phyloP scores from a whole-genome alignment of 2,888 invertebrate genomes.

The Alviniconcha strummeri region DNA sequence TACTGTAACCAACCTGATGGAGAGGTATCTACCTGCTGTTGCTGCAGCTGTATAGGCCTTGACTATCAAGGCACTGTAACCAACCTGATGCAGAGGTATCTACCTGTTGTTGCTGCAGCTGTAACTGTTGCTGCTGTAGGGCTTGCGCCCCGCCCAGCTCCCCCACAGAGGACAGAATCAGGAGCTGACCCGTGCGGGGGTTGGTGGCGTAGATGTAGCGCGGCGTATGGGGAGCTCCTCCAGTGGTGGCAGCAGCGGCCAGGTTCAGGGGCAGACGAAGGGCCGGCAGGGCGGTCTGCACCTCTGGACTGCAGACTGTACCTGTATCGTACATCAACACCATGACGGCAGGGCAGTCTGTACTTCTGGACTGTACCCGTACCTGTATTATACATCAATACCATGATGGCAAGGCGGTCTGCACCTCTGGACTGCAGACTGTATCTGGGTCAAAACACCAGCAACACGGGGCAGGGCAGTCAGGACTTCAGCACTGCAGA shows the following conservation, averaged over 20 bases:
- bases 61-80: too few species aligned
- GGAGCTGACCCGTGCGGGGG: constrained; percentile 28
- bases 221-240: background rate
- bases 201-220: constrained; percentile 31
- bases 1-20: too few species aligned
- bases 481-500: background rate
- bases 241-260: background rate
- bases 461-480: background rate
- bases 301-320: background rate
- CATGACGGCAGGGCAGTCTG: background rate
- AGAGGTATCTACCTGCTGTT: too few species aligned
- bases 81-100: too few species aligned
- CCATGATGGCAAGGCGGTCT: background rate
- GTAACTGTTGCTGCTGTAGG: background rate
- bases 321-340: background rate
- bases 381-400: background rate
- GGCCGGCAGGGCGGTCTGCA: background rate
- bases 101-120: constrained; percentile 15
- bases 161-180: constrained; percentile 23
- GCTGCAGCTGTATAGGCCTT: background rate
- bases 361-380: background rate
- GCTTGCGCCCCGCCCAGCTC: background rate
- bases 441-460: too few species aligned
- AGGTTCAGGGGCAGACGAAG: constrained; percentile 23
- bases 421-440: background rate